Evolutionary conservation across 2,797 vertebrate species (phyloP).

Genomic region (Anguilla obscura): DNA sequence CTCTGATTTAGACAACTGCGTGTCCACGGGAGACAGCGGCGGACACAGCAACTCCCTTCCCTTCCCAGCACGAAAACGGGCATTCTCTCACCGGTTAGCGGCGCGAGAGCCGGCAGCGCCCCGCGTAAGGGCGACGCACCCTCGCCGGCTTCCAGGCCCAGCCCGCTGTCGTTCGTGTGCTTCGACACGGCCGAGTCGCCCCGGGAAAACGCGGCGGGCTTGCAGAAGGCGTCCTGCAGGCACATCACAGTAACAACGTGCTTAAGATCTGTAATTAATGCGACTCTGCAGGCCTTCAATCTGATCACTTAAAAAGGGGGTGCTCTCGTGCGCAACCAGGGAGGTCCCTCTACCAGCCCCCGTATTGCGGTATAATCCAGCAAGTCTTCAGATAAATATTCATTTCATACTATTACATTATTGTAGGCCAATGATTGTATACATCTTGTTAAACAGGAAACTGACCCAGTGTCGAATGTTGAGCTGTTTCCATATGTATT

Average conservation of each 20-base stretch:
- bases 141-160: conserved; percentile 60
- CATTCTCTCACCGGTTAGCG: conserved; percentile 48
- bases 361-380: neutral
- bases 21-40: no score
- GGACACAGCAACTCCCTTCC: no score
- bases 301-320: neutral
- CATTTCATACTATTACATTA: neutral
- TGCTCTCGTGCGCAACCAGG: neutral
- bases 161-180: conserved; percentile 63
- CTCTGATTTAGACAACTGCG: no score
- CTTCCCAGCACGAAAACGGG: no score
- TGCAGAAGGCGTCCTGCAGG: neutral
- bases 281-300: neutral
- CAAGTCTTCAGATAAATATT: no score
- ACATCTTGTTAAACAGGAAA: neutral
- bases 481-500: neutral
- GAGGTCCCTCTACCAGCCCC: neutral
- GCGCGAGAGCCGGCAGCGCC: conserved; percentile 58
- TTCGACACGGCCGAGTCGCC: conserved; percentile 63
- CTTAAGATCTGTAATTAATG: neutral
- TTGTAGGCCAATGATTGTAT: neutral
- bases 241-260: neutral
- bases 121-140: conserved; percentile 53
- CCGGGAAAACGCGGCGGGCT: conserved; percentile 34
- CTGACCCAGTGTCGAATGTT: neutral